phyloP scores from a whole-genome alignment of 2,797 vertebrate genomes.

The Typhlichthys eigenmanni region DNA sequence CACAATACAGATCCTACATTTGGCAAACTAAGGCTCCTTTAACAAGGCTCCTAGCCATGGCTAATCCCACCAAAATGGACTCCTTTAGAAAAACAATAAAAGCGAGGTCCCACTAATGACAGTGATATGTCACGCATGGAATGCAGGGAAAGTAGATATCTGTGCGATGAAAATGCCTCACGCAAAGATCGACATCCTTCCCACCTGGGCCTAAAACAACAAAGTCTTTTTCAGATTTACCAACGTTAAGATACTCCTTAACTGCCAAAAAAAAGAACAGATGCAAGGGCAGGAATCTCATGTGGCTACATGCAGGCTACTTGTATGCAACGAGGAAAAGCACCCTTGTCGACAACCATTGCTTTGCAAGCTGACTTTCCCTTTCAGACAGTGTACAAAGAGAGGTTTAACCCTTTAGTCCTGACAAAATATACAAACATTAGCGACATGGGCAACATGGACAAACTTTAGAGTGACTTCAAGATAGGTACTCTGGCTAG shows the following conservation, averaged over 20 bases:
- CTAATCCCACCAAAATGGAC: conserved; percentile 84
- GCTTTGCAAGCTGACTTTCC: conserved; percentile 71
- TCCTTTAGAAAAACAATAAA: conserved; percentile 75
- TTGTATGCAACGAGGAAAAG: conserved; percentile 64
- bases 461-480: too few species aligned
- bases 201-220: conserved; percentile 81
- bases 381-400: conserved; percentile 72
- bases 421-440: conserved; percentile 60
- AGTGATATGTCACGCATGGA: conserved; percentile 73
- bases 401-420: conserved; percentile 69
- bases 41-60: conserved; percentile 74
- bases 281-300: conserved; percentile 71
- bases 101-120: conserved; percentile 68
- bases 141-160: conserved; percentile 67
- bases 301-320: conserved; percentile 77
- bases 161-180: conserved; percentile 56
- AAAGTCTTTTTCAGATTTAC: conserved; percentile 66
- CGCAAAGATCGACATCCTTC: conserved; percentile 58
- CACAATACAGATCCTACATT: conserved; percentile 74
- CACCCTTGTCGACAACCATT: conserved; percentile 69
- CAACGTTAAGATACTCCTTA: conserved; percentile 77
- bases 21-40: conserved; percentile 77
- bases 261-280: conserved; percentile 78
- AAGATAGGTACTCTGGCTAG: conserved; percentile 51
- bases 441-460: conserved; percentile 16